Percentiles rank a stretch among this genome's conserved stretches.
Conservation (phyloP, 1,140 invertebrate genomes). For the Hetaerina americana region DNA sequence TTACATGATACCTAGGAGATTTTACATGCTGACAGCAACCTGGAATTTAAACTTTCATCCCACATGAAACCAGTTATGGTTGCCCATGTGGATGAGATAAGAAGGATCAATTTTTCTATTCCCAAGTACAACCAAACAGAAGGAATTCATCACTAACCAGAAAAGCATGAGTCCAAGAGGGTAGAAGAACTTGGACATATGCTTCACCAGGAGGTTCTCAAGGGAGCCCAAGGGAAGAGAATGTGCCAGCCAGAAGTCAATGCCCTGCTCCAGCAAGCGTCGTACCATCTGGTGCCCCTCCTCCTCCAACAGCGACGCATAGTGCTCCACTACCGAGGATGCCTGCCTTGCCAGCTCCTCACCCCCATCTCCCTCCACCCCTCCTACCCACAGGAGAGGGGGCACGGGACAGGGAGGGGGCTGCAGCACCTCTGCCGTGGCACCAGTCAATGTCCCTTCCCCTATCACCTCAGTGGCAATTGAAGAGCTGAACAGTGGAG, state of each 20-base stretch:
- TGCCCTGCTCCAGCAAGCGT: conserved; percentile 27
- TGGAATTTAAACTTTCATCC: no score
- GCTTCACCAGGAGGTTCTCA: conserved; percentile 30
- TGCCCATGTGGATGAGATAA: no score
- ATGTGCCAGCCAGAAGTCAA: conserved; percentile 35
- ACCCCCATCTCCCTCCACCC: conserved; percentile 1
- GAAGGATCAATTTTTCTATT: no score
- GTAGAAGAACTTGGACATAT: conserved; percentile 32
- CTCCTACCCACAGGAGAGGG: no score
- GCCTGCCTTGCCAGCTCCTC: conserved; percentile 22
- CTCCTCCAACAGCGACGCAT: conserved; percentile 29
- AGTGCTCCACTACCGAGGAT: conserved; percentile 30
- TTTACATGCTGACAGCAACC: no score
- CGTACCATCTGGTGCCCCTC: conserved; percentile 25
- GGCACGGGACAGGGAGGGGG: no score
- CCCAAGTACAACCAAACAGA: no score
- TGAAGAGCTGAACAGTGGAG: no score
- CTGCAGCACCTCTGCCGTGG: background rate
- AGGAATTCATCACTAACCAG: conserved; percentile 29
- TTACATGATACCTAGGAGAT: no score
- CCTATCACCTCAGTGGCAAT: background rate
- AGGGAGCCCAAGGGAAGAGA: conserved; percentile 29
- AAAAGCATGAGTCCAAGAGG: conserved; percentile 32
- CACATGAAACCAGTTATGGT: no score
- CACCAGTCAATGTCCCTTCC: conserved; percentile 6